These are phyloP conservation scores for Hiodon alosoides DNA, from an alignment of 2,113 vertebrate species.

Conservation along the genomic window DNA sequence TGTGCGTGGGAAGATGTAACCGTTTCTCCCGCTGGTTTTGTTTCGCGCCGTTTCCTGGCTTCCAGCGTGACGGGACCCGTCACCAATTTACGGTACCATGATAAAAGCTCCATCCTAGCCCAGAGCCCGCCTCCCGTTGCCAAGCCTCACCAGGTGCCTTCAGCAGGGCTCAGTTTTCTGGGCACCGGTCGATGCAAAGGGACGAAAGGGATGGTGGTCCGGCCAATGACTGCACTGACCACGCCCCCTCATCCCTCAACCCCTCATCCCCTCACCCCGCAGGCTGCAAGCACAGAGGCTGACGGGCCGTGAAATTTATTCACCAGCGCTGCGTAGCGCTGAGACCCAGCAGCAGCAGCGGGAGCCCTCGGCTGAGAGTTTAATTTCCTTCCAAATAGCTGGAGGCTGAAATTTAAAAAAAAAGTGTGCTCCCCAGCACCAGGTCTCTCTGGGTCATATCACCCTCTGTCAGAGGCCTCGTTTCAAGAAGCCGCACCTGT, in stretches of 20 bases:
- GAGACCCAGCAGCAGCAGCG: background rate
- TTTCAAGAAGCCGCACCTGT: background rate
- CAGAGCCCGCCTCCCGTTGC: background rate
- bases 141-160: background rate
- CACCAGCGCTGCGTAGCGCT: background rate
- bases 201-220: background rate
- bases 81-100: background rate
- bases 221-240: too few species aligned
- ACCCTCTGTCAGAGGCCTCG: background rate
- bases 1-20: background rate
- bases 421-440: too few species aligned
- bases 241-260: too few species aligned
- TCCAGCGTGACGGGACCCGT: background rate
- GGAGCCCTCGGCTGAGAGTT: background rate
- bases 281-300: background rate
- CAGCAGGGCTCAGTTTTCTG: background rate
- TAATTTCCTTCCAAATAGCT: constrained; percentile 16
- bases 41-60: background rate
- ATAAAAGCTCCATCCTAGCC: background rate
- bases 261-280: background rate
- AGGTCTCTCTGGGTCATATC: background rate
- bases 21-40: background rate
- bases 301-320: constrained; percentile 6
- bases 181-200: background rate
- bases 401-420: background rate